These are phyloP conservation scores for Zhengitettix transpicula DNA, from an alignment of 2,888 invertebrate genomes.

Conservation along the genomic window DNA sequence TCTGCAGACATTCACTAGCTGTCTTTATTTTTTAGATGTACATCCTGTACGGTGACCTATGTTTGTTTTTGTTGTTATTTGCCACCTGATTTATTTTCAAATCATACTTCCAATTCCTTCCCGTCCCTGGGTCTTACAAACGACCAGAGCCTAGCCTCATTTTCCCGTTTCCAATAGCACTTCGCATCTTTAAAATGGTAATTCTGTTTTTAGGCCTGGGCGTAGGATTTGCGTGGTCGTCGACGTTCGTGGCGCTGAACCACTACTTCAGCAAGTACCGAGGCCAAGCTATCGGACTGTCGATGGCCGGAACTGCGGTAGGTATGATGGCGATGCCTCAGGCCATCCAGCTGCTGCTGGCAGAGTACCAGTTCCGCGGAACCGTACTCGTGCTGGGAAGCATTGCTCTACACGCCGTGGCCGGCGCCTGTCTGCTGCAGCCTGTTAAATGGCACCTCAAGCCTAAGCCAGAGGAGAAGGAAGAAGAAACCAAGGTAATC, in stretches of 20 bases:
- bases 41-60: too few species aligned
- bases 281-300: slow-evolving; percentile 62
- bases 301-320: slow-evolving; percentile 64
- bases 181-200: too few species aligned
- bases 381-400: slow-evolving; percentile 50
- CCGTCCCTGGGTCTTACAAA: too few species aligned
- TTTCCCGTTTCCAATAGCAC: too few species aligned
- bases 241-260: slow-evolving; percentile 63
- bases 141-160: too few species aligned
- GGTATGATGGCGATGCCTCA: slow-evolving; percentile 69
- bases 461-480: slow-evolving; percentile 22
- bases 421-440: slow-evolving; percentile 49
- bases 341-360: slow-evolving; percentile 41
- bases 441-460: slow-evolving; percentile 55
- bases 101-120: too few species aligned
- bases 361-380: slow-evolving; percentile 46
- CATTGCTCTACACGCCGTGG: slow-evolving; percentile 46
- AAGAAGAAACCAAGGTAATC: background rate
- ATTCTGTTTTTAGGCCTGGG: slow-evolving; percentile 42
- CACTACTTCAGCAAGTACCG: slow-evolving; percentile 60
- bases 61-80: too few species aligned
- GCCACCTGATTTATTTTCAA: too few species aligned
- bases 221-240: slow-evolving; percentile 56
- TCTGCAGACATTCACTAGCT: too few species aligned
- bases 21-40: too few species aligned